A percentile compares a stretch with the other conserved stretches of the same genome.
Conservation (phyloP, 1,140 invertebrate genomes). For the Geopemphigus sp. region DNA sequence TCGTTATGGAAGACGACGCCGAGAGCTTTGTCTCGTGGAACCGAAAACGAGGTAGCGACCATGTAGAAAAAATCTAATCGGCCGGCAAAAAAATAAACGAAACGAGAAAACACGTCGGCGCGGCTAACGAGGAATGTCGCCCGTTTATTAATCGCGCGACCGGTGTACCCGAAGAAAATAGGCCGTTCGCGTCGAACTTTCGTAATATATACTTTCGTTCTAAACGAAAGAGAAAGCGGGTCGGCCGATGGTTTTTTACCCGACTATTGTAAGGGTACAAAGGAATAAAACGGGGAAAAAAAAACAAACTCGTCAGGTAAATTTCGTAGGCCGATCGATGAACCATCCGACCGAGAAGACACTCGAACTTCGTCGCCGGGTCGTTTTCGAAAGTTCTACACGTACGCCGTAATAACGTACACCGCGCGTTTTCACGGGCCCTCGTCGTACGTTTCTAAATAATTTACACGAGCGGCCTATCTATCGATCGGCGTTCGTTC, state of each 20-base stretch:
- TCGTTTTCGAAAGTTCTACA: background rate
- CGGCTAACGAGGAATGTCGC: constrained; percentile 13
- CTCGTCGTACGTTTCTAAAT: background rate
- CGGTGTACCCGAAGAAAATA: background rate
- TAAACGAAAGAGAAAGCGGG: background rate
- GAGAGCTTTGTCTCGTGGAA: too few relatives aligned
- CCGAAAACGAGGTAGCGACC: background rate
- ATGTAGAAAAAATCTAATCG: constrained; percentile 19
- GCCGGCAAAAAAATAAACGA: background rate
- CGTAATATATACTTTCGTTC: constrained; percentile 3
- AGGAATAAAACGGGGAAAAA: constrained; percentile 8
- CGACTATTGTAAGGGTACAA: background rate
- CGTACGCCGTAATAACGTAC: background rate
- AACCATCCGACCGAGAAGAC: background rate
- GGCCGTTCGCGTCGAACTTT: constrained; percentile 16
- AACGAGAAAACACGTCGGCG: background rate
- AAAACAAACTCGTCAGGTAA: constrained; percentile 31
- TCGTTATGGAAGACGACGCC: background rate
- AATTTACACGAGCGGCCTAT: too few relatives aligned
- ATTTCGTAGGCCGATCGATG: constrained; percentile 20
- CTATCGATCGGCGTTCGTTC: too few relatives aligned
- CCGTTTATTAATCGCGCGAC: constrained; percentile 8
- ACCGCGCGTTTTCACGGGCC: too few relatives aligned
- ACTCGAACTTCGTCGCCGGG: constrained; percentile 1
- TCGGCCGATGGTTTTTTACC: background rate